A percentile compares a stretch with the other conserved stretches of the same genome.
Conservation (phyloP, 2,797 vertebrate genomes). For the Leuciscus waleckii region DNA sequence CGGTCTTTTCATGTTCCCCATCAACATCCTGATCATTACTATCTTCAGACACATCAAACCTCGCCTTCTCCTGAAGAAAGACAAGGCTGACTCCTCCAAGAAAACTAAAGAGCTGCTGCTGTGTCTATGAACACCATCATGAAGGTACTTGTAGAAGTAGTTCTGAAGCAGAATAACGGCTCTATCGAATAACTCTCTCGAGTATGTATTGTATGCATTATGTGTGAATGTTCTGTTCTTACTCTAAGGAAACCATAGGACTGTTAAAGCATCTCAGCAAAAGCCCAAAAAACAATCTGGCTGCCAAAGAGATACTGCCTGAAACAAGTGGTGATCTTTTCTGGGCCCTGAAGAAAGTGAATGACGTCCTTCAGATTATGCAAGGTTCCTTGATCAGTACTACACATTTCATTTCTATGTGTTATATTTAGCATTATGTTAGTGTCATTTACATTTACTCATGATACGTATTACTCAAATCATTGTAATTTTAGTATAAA, state of each 20-base stretch:
- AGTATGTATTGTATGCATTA: background rate
- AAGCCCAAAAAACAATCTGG: conserved; percentile 70
- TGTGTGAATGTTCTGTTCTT: conserved; percentile 34
- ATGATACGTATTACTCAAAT: background rate
- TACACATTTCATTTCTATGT: background rate
- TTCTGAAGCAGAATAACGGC: background rate
- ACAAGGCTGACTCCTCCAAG: conserved; percentile 46
- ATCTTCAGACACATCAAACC: conserved; percentile 84
- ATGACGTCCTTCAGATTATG: conserved; percentile 74
- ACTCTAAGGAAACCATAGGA: conserved; percentile 68
- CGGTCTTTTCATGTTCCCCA: conserved; percentile 86
- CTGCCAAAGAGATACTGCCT: conserved; percentile 61
- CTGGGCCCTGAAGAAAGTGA: conserved; percentile 72
- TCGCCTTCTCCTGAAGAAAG: conserved; percentile 59
- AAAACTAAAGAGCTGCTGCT: conserved; percentile 27
- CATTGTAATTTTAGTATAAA: background rate
- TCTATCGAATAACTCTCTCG: background rate
- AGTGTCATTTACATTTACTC: no score
- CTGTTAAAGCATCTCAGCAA: conserved; percentile 64
- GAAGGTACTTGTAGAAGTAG: conserved; percentile 66
- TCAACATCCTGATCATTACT: conserved; percentile 87
- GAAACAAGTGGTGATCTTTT: conserved; percentile 72
- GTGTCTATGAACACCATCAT: conserved; percentile 71
- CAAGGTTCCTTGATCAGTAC: conserved; percentile 70
- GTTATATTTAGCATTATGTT: background rate